Evolutionary conservation across 2,113 vertebrate genomes (phyloP), one percentile per base, ranked within the genome.

Genomic region (Chloropsis hardwickii): DNA sequence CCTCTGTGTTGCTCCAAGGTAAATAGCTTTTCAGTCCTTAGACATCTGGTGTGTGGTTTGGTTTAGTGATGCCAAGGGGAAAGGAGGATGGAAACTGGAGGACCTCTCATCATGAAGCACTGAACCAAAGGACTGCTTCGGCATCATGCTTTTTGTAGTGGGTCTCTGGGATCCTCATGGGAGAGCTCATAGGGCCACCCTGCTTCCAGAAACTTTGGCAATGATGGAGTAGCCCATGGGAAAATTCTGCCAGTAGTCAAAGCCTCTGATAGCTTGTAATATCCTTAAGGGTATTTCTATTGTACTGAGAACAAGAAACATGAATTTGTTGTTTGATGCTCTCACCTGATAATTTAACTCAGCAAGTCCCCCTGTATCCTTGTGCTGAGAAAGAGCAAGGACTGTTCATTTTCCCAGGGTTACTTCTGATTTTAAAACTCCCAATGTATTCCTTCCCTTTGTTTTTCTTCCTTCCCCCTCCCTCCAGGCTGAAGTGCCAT

Each of bases 51-150:
- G 45, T 51, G 37, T 45, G 56, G 66, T 3, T 66, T 9, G 14
- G 6, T n/a, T 81, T 78, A 35, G n/a, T 39, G 61, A 54, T 12
- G 20, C 31, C n/a, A 50, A 45, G 35, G 13, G 13, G 5, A 67
- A 58, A 39, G 39, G 33, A 67, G 27, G 11, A 47, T 67, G 42
- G 48, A 62, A 70, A 33, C 28, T 72, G 18, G 7, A 74, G 33
- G 15, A 40, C 39, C 7, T 64, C n/a, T 69, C 13, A 9, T 15
- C 10, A 27, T 14, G 33, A 77, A 78, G 31, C 1, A 4, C 17
- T 1, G 0, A 61, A 45, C 20, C n/a, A 66, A 62, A 60, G 23
- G 37, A 40, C 54, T 0, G 0, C 6, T 74, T 31, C 20, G 23
- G 47, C 8, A 1, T 37, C 1, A 0, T 35, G 13, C 5, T 54